Base-by-base conservation (phyloP, 1,140 invertebrate species). In the Sycobia sp. region DNA sequence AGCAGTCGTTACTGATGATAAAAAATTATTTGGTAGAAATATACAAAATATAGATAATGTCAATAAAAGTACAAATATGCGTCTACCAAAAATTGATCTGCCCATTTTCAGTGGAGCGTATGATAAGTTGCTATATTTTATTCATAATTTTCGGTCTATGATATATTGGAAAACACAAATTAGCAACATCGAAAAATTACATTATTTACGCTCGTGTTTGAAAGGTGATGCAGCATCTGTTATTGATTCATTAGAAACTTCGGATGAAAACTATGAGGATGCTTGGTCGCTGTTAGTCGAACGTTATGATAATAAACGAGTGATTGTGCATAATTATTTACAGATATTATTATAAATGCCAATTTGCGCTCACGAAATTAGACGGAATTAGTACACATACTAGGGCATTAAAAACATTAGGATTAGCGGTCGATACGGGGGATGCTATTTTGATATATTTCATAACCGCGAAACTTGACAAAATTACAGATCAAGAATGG, bases 261-360 rank as follows among this genome's bases (percentile, higher is more conserved):
- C n/a, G n/a, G n/a, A n/a, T n/a, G n/a, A n/a, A n/a, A n/a, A n/a
- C n/a, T n/a, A n/a, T n/a, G n/a, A 14, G 32, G 66, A 0, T 67
- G 73, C 73, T 10, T 76, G 71, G 74, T 39, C 55, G 67, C 39
- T 70, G 10, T 32, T 78, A 4, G 14, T 57, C n/a, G 56, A 71
- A 18, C 60, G 72, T 2, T 76, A 70, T 43, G 57, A 73, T 39
- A 74, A 75, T 34, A 60, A 55, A 20, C 32, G 69, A 9, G 57
- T 74, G 10, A 62, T 75, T 5, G 44, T 72, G 4, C 61, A 72
- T 18, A 69, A 67, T 49, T 66, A 71, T 46, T 46, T 75, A 29
- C 62, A 66, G n/a, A 22, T 69, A 71, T 46, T 76, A 60, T 7
- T 74, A 46, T 50, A 61, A 20, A 20, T 68, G 29, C 18, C 56